These are phyloP conservation scores for Xestia ashworthii DNA, from an alignment of 2,888 invertebrate genomes.

Conservation along the genomic window DNA sequence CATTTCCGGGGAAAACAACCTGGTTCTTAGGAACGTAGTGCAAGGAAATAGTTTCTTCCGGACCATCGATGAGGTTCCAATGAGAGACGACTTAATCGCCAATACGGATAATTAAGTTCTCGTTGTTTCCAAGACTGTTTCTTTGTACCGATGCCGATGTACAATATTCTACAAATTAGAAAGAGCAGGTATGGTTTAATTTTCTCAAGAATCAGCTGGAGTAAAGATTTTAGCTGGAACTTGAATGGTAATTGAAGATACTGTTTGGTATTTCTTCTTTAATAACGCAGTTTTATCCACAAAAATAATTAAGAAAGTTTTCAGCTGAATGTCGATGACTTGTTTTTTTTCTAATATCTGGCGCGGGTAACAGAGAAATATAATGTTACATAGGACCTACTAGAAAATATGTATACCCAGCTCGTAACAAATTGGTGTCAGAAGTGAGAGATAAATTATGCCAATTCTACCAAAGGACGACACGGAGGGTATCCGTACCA, in stretches of 20 bases:
- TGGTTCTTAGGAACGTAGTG: not conserved
- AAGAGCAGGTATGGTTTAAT: not conserved
- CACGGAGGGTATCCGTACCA: no score
- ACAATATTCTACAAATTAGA: not conserved
- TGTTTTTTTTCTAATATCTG: not conserved
- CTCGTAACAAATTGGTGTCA: no score
- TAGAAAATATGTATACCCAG: no score
- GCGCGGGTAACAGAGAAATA: not conserved
- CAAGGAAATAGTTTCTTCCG: not conserved
- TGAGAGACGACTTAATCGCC: not conserved
- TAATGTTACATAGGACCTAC: no score
- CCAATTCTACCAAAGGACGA: no score
- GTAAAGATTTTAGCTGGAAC: not conserved
- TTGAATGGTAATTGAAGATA: not conserved
- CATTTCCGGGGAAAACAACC: not conserved
- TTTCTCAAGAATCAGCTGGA: not conserved
- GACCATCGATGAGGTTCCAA: not conserved
- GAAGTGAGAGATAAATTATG: no score
- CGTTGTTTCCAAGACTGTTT: conserved; percentile 14
- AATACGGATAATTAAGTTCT: not conserved
- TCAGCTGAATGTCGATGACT: not conserved
- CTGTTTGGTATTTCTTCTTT: not conserved
- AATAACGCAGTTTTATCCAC: not conserved
- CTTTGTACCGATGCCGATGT: not conserved
- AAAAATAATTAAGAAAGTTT: not conserved